Percentiles rank a stretch among this genome's conserved stretches.
phyloP scores from a whole-genome alignment of 2,888 invertebrate species.

The Drosophila demipolita region DNA sequence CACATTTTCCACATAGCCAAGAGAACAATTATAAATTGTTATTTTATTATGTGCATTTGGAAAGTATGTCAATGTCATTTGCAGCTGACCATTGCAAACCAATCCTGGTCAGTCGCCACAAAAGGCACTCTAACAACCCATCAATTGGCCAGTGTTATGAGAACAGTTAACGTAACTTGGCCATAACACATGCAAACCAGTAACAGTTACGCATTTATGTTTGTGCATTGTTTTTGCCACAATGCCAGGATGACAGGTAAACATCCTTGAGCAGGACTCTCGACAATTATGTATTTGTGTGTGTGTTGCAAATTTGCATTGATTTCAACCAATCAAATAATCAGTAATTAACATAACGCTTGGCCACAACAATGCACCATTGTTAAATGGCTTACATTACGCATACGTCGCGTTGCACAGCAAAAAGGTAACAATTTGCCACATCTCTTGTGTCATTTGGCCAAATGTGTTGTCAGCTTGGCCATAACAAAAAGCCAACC shows the following conservation, averaged over 20 bases:
- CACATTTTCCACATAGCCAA: not conserved
- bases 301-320: constrained; percentile 7
- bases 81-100: not conserved
- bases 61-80: not conserved
- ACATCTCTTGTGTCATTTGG: constrained; percentile 13
- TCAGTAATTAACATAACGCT: constrained; percentile 45
- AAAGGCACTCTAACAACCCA: not conserved
- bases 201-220: constrained; percentile 1
- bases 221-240: constrained; percentile 18
- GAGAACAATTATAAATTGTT: not conserved
- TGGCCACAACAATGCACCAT: constrained; percentile 11
- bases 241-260: not conserved
- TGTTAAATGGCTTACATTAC: constrained; percentile 28
- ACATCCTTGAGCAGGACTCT: not conserved
- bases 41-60: not conserved
- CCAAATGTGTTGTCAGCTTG: constrained; percentile 3
- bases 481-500: not conserved
- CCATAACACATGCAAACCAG: not conserved
- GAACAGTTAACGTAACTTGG: constrained; percentile 18
- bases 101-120: not conserved
- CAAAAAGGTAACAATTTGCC: constrained; percentile 8
- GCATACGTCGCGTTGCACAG: constrained; percentile 29
- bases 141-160: constrained; percentile 13
- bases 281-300: not conserved
- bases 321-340: constrained; percentile 5